Base-by-base conservation (phyloP, 2,888 invertebrate genomes). In the Cheilosia variabilis region DNA sequence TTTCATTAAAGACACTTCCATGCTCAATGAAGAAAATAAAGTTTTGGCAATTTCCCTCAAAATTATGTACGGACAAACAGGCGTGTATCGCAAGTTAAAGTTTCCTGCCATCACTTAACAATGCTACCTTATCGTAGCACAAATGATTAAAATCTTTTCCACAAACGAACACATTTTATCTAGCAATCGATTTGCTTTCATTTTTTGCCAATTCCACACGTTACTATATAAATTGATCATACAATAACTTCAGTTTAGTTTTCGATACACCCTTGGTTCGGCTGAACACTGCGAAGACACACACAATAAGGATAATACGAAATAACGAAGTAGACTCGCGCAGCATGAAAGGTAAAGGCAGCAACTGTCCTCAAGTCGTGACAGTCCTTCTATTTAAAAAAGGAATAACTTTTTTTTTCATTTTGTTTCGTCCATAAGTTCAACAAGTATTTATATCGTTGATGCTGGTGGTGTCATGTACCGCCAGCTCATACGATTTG, bases 281-380 rank as follows among this genome's bases (percentile, higher is more conserved):
- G 57, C 75, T 75, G 75, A 75, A 41, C 37, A 76, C 37, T 10
- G 37, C 10, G 52, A 43, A n/a, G 53, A 27, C 37, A 41, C 41
- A 31, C 41, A 22, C 10, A 15, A 50, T 22, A 60, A 53, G 73
- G 68, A 66, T 72, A 55, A 60, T 27, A 22, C 43, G 41, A 17
- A 58, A 47, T 55, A 31, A 62, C 15, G 73, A 37, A 60, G 73
- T 41, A 50, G 58, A 60, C 60, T 50, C 63, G 37, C 31, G 19
- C 60, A 87, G 41, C 52, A 84, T 73, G 91, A 91, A 90, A 90
- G 90, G 92, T 91, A 88, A 47, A 87, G 65, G 6, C 27, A 65
- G 0, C 13, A 7, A 0, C n/a, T 7, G 22, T 31, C 45, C 13
- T 13, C 47, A 60, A 27, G 57, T 19, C 72, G 2, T 31, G 19